A percentile compares a stretch with the other conserved stretches of the same genome.
These are phyloP conservation scores for Priocnemis perturbator DNA, from an alignment of 2,888 invertebrate genomes.

Conservation along the genomic window DNA sequence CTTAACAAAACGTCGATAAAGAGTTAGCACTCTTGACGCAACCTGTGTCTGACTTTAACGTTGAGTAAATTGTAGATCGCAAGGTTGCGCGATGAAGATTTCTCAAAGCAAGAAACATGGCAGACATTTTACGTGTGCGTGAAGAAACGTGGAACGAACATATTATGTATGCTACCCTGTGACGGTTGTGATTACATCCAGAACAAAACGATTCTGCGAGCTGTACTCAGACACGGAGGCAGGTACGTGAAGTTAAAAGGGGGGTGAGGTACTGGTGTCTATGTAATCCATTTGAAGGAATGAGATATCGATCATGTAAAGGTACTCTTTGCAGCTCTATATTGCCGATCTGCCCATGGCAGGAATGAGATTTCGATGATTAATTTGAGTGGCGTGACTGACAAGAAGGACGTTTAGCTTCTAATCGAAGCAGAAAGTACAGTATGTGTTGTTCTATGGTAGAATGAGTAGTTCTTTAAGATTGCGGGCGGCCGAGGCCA, in stretches of 20 bases:
- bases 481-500: not conserved
- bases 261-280: not conserved
- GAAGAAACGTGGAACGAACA: constrained; percentile 27
- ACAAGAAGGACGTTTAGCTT: constrained; percentile 27
- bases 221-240: constrained; percentile 11
- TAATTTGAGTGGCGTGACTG: not conserved
- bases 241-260: constrained; percentile 4
- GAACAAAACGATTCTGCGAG: constrained; percentile 16
- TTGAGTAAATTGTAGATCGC: constrained; percentile 20
- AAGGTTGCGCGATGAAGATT: constrained; percentile 21
- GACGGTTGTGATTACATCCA: not conserved
- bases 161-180: constrained; percentile 42
- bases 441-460: constrained; percentile 13
- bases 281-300: not conserved
- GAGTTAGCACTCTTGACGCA: not conserved
- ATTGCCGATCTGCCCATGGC: too few relatives aligned
- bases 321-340: too few relatives aligned
- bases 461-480: constrained; percentile 17
- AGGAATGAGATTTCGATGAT: too few relatives aligned
- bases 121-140: constrained; percentile 29
- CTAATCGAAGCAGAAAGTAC: constrained; percentile 29
- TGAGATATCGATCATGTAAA: too few relatives aligned
- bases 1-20: not conserved
- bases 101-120: constrained; percentile 34
- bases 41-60: constrained; percentile 19